These are phyloP conservation scores for Rhizoglyphus robini DNA, from an alignment of 1,140 invertebrate species.

Conservation along the genomic window DNA sequence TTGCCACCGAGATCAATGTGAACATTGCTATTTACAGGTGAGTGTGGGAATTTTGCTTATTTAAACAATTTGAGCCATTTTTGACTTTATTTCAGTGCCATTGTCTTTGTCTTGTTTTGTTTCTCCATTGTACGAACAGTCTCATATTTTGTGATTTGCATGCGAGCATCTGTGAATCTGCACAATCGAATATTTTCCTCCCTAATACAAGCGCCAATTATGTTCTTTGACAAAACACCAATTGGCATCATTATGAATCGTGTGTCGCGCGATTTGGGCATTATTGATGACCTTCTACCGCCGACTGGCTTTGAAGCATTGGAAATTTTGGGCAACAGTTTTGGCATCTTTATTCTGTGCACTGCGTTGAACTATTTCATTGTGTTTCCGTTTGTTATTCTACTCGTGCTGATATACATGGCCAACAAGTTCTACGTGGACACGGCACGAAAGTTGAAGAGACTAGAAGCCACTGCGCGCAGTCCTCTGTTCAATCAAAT, in stretches of 20 bases:
- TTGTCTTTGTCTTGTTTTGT: conserved; percentile 66
- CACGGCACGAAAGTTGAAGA: conserved; percentile 70
- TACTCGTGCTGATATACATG: conserved; percentile 54
- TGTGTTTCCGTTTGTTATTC: conserved; percentile 45
- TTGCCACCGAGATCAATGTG: neutral
- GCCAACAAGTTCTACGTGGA: conserved; percentile 60
- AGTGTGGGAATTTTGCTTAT: conserved; percentile 31
- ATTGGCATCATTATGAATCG: conserved; percentile 29
- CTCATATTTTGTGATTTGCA: no score
- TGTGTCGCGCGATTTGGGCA: no score
- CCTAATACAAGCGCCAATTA: conserved; percentile 62
- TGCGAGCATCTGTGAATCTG: no score
- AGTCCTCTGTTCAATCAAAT: no score
- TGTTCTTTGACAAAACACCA: conserved; percentile 77
- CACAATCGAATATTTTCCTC: conserved; percentile 71
- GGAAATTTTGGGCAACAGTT: no score
- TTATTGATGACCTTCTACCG: no score
- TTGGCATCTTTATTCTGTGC: no score
- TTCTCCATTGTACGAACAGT: conserved; percentile 65
- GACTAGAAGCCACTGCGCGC: conserved; percentile 41
- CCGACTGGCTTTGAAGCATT: no score
- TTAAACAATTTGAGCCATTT: no score
- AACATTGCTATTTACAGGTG: neutral
- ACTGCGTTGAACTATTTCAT: no score
- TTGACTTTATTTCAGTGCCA: conserved; percentile 45